Base-by-base conservation (phyloP, 2,797 vertebrate genomes). In the Helarctos malayanus region DNA sequence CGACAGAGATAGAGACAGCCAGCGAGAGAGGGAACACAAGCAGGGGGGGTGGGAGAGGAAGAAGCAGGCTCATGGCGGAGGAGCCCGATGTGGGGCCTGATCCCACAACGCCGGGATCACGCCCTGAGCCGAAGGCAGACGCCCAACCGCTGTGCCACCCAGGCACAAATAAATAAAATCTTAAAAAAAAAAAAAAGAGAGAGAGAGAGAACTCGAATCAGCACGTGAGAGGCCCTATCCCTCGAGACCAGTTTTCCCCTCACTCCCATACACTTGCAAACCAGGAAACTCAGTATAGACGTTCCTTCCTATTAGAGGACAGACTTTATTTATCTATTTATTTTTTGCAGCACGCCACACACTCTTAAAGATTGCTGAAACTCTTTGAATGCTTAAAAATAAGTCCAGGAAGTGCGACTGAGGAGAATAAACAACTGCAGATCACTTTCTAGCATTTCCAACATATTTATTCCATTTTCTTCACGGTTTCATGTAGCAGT, bases 401-500 rank as follows among this genome's bases (percentile, higher is more conserved):
- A 80, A 95, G 1, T 79, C 95, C 89, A 95, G 91, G 94, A 97
- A 96, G 95, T 63, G 65, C 94, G 78, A 68, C 83, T 29, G n/a
- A 85, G 59, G 89, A 63, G 54, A 56, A 78, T 89, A 92, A 97
- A 95, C 49, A 80, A 87, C 87, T 86, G 38, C 90, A 75, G 85
- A 88, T 52, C 83, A 78, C 86, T 94, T 93, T 92, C 89, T 84
- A 75, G 91, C 56, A 19, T 94, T 92, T 91, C 84, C 89, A 88
- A 95, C 96, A 97, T 96, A 96, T 95, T 98, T 96, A 97, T 94
- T 95, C 95, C 92, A 97, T 97, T 97, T 96, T 95, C 88, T 91
- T 97, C 92, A 59, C 0, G 3, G 97, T 94, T 94, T 96, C 96
- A 84, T 81, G 89, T 52, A 97, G 96, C 94, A 83, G 75, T 94